phyloP scores from a whole-genome alignment of 2,888 invertebrate species.

The Chalcosyrphus nemorum region DNA sequence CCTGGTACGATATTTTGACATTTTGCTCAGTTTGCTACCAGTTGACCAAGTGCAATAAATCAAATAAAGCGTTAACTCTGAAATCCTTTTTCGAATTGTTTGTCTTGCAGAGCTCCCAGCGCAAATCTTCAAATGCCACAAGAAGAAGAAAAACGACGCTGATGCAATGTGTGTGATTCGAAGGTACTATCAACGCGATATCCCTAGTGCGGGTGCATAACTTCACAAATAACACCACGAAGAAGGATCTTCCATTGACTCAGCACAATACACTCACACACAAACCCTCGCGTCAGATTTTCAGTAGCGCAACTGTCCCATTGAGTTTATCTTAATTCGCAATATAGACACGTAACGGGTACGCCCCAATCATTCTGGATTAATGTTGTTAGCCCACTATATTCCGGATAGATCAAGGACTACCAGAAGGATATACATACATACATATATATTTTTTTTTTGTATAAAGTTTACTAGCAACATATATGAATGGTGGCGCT shows the following conservation, averaged over 20 bases:
- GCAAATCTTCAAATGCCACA: conserved; percentile 50
- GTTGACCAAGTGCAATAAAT: conserved; percentile 59
- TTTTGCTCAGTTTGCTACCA: conserved; percentile 18
- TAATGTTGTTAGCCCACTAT: conserved; percentile 69
- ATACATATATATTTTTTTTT: too few species aligned
- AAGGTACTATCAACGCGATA: conserved; percentile 33
- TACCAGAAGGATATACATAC: conserved; percentile 55
- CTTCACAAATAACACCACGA: conserved; percentile 25
- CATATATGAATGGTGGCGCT: conserved; percentile 24
- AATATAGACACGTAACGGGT: conserved; percentile 72
- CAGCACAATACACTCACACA: background rate
- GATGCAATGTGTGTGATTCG: background rate
- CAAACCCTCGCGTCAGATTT: too few species aligned
- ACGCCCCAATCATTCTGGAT: conserved; percentile 71
- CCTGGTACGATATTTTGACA: conserved; percentile 22
- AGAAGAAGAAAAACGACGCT: background rate
- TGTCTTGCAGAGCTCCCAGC: conserved; percentile 20
- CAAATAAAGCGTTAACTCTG: conserved; percentile 54
- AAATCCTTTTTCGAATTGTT: conserved; percentile 59
- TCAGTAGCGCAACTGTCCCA: conserved; percentile 55
- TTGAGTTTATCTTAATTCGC: conserved; percentile 72
- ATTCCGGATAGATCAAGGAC: conserved; percentile 67
- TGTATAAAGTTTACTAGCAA: conserved; percentile 23
- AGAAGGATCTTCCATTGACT: conserved; percentile 33
- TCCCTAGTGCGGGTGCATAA: conserved; percentile 30